These are phyloP conservation scores for Omphaloscelis lunosa DNA, from an alignment of 2,888 invertebrate species.

Conservation along the genomic window DNA sequence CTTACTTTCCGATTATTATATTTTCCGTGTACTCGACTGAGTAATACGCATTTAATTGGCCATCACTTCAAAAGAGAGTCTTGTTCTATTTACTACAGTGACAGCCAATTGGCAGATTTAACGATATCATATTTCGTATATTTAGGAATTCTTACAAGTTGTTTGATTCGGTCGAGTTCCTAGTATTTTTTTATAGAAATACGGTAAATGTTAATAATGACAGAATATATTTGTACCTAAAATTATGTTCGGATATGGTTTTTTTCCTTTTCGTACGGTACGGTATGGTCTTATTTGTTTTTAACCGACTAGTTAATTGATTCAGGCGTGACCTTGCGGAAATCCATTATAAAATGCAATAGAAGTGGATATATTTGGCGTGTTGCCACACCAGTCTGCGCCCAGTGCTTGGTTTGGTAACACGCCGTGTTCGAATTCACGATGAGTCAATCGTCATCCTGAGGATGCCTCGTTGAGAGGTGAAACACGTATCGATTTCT, in stretches of 20 bases:
- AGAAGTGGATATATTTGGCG: too few relatives aligned
- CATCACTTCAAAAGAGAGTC: constrained; percentile 43
- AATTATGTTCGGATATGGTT: neutral
- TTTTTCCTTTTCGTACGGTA: too few relatives aligned
- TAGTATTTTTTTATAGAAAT: neutral
- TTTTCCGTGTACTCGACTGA: constrained; percentile 21
- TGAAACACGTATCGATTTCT: too few relatives aligned
- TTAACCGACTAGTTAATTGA: neutral
- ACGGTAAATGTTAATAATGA: neutral
- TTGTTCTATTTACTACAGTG: constrained; percentile 18
- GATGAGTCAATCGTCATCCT: too few relatives aligned
- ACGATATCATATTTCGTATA: constrained; percentile 21
- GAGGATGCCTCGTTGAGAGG: too few relatives aligned
- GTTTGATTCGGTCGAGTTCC: constrained; percentile 10
- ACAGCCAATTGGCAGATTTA: constrained; percentile 32
- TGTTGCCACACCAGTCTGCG: too few relatives aligned
- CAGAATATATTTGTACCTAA: neutral
- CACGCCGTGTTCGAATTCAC: too few relatives aligned
- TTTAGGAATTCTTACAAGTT: constrained; percentile 18
- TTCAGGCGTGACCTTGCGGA: too few relatives aligned
- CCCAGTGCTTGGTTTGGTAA: too few relatives aligned
- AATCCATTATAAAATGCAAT: too few relatives aligned
- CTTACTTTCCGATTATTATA: constrained; percentile 9
- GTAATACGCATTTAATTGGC: constrained; percentile 50
- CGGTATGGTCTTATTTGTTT: neutral